Conservation (phyloP, 2,888 invertebrate species). For the Oithona nana region DNA sequence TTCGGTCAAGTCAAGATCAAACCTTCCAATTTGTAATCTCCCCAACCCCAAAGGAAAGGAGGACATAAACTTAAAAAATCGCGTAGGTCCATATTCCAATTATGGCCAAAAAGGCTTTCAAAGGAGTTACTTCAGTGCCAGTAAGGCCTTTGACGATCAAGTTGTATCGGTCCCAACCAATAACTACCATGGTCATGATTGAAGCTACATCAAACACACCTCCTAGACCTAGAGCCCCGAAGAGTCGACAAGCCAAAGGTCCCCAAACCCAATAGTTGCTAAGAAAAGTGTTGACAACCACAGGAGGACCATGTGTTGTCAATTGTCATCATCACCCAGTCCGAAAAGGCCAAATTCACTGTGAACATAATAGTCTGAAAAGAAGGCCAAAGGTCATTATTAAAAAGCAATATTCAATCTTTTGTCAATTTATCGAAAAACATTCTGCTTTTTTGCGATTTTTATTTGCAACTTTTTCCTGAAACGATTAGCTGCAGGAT, state of each 20-base stretch:
- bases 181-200: constrained; percentile 28
- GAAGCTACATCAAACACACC: constrained; percentile 30
- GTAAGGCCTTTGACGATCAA: constrained; percentile 29
- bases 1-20: constrained; percentile 32
- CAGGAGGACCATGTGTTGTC: constrained; percentile 55
- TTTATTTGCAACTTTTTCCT: too few relatives aligned
- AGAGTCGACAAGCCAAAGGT: constrained; percentile 26
- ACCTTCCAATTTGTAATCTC: constrained; percentile 23
- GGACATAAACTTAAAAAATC: constrained; percentile 25
- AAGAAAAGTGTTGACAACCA: constrained; percentile 44
- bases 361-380: constrained; percentile 68
- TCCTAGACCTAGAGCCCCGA: constrained; percentile 27
- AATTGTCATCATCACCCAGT: constrained; percentile 79
- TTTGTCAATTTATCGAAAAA: too few relatives aligned
- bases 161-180: constrained; percentile 29
- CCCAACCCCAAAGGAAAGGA: constrained; percentile 28
- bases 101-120: constrained; percentile 25
- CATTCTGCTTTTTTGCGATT: too few relatives aligned
- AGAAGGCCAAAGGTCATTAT: not conserved
- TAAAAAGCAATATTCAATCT: not conserved
- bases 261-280: constrained; percentile 25
- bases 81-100: constrained; percentile 29
- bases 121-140: constrained; percentile 26
- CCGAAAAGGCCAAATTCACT: constrained; percentile 74
- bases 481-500: too few relatives aligned